phyloP scores from a whole-genome alignment of 1,140 invertebrate species.

The Polyergus mexicanus region DNA sequence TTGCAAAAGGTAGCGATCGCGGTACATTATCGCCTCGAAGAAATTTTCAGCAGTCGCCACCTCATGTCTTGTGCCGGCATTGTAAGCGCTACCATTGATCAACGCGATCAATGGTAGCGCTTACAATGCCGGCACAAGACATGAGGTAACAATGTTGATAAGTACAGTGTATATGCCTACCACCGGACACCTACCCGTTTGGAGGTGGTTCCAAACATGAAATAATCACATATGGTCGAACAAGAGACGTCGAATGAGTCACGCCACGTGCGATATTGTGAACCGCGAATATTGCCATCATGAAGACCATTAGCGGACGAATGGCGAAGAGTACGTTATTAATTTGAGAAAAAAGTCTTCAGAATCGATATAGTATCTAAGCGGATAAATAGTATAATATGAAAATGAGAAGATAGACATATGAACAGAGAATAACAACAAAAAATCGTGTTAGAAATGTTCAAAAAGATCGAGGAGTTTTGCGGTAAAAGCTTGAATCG shows the following conservation, averaged over 20 bases:
- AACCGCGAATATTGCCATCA: slow-evolving; percentile 55
- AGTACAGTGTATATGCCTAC: slow-evolving; percentile 53
- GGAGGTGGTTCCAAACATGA: slow-evolving; percentile 76
- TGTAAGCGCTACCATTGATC: not conserved
- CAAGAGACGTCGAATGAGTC: slow-evolving; percentile 74
- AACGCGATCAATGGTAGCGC: slow-evolving; percentile 65
- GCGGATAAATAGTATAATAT: not conserved
- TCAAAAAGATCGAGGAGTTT: not conserved
- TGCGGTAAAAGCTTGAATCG: not conserved
- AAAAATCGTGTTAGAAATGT: not conserved
- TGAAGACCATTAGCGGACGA: slow-evolving; percentile 47
- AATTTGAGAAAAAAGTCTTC: slow-evolving; percentile 21
- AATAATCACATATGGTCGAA: slow-evolving; percentile 71
- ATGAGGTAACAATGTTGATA: slow-evolving; percentile 71
- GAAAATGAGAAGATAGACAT: slow-evolving; percentile 15
- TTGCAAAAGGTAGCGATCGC: not conserved
- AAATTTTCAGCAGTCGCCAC: slow-evolving; percentile 53
- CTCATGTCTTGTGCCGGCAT: too few species aligned
- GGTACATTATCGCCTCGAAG: slow-evolving; percentile 26
- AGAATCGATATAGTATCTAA: slow-evolving; percentile 12
- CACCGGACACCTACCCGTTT: too few species aligned
- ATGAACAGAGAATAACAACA: not conserved
- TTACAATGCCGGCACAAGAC: slow-evolving; percentile 37
- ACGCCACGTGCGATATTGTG: slow-evolving; percentile 65
- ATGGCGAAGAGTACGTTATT: not conserved